These are phyloP conservation scores for Eubasilissa regina DNA, from an alignment of 1,140 invertebrate species.

Conservation along the genomic window DNA sequence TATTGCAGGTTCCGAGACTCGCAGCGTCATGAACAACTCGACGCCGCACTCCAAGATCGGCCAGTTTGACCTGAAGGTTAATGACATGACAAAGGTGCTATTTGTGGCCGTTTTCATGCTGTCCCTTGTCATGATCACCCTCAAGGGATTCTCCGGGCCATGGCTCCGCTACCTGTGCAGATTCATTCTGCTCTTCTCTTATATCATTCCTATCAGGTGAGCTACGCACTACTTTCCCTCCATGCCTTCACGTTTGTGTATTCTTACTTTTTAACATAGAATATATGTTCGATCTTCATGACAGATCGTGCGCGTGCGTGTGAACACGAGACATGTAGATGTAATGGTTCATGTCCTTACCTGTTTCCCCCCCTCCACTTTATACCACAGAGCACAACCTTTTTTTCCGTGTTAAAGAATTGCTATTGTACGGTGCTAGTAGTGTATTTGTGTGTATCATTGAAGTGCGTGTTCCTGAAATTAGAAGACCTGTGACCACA, in stretches of 20 bases:
- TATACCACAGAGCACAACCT: no score
- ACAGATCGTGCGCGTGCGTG: no score
- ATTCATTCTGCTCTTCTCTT: slow-evolving; percentile 97
- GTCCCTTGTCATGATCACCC: slow-evolving; percentile 94
- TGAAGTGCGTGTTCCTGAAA: no score
- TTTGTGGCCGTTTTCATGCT: slow-evolving; percentile 94
- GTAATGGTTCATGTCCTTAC: no score
- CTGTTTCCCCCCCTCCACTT: no score
- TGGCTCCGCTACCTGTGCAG: slow-evolving; percentile 98
- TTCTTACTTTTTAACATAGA: no score
- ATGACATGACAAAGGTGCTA: slow-evolving; percentile 95
- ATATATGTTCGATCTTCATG: no score
- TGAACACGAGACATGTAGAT: no score
- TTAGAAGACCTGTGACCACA: no score
- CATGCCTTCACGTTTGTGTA: not conserved
- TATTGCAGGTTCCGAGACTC: slow-evolving; percentile 85
- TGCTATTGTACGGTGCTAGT: no score
- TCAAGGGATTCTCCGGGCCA: slow-evolving; percentile 95
- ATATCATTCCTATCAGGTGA: slow-evolving; percentile 98
- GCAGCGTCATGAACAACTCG: slow-evolving; percentile 99
- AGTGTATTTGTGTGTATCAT: no score
- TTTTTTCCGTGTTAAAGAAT: no score
- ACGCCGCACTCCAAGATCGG: slow-evolving; percentile 96
- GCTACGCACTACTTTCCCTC: slow-evolving; percentile 33
- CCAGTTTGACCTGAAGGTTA: slow-evolving; percentile 95